Evolutionary conservation across 2,888 invertebrate genomes (phyloP).

Genomic region (Andrena trimmerana): DNA sequence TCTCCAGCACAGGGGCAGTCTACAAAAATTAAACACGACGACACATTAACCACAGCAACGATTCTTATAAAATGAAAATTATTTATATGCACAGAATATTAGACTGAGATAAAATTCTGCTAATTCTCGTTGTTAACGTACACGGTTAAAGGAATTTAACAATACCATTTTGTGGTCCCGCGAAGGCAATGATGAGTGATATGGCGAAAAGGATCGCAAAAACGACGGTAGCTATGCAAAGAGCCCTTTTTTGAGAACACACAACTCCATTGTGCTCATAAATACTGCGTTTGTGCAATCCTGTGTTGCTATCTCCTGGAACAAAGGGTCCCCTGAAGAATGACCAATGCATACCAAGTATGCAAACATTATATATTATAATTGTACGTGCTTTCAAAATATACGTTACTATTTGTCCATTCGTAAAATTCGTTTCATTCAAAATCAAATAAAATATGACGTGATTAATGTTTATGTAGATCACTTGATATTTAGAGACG

Average conservation of each 20-base stretch:
- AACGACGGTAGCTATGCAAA: conserved; percentile 92
- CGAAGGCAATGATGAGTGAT: conserved; percentile 95
- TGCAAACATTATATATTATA: not conserved
- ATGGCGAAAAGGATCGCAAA: conserved; percentile 93
- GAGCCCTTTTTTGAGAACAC: conserved; percentile 94
- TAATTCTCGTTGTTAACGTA: not conserved
- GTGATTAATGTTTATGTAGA: not conserved
- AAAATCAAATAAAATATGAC: not conserved
- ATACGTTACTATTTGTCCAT: not conserved
- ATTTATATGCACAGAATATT: not conserved
- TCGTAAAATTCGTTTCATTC: not conserved
- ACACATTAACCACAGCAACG: not conserved
- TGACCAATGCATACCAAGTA: not conserved
- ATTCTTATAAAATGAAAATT: not conserved
- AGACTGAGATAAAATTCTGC: not conserved
- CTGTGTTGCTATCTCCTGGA: conserved; percentile 88
- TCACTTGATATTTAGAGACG: not conserved
- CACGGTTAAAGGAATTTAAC: not conserved
- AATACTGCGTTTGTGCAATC: conserved; percentile 88
- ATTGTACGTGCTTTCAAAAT: not conserved
- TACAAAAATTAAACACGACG: conserved; percentile 79
- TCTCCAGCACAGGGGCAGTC: conserved; percentile 90
- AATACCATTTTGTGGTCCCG: conserved; percentile 93
- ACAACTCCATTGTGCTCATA: conserved; percentile 93
- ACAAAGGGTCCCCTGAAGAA: conserved; percentile 78